Base-by-base conservation (phyloP, 1,140 invertebrate genomes). In the Apocrypta bakeri region DNA sequence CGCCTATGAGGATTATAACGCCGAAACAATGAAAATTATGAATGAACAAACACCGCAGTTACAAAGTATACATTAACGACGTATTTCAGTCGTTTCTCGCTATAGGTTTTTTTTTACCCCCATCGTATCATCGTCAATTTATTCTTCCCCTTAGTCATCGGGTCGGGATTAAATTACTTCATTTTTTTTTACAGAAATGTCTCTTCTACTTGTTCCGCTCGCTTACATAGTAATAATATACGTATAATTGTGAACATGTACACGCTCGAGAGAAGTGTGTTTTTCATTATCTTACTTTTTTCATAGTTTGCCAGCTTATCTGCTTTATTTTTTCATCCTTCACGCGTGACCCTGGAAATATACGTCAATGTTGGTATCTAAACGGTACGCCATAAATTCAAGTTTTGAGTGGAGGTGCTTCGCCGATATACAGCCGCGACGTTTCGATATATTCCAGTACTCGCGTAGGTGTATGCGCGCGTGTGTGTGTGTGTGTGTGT, bases 281-380 rank as follows among this genome's bases (percentile, higher is more conserved):
- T 33, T 29, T 48, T 76, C 17, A 61, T 56, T 56, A 17, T 56
- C 14, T 56, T 21, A 12, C 1, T 42, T 14, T 56, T 6, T 56
- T 3, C 14, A 21, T 56, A 6, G 21, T 56, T 56, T 1, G 0
- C 17, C 48, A 17, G 2, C 0, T 14, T 17, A 56, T 21, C 48
- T 21, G 7, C 48, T n/a, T n/a, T n/a, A 6, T n/a, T n/a, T 6
- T 56, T 6, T 56, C 17, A 21, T 56, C 48, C 7, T 56, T 9
- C 9, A 2, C 33, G 48, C n/a, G 74, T 87, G 83, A 87, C 85
- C 84, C 79, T 88, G 86, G 86, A 88, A 88, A 88, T 88, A 88
- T 86, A 77, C 74, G 64, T 76, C 86, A 86, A 85, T 82, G 84
- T 87, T 85, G 84, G 83, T 83, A 83, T 84, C 86, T 87, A 88